Evolutionary conservation across 37 sponge, comb jelly and placozoan species (phyloP).

Genomic region (Haliclona indistincta): DNA sequence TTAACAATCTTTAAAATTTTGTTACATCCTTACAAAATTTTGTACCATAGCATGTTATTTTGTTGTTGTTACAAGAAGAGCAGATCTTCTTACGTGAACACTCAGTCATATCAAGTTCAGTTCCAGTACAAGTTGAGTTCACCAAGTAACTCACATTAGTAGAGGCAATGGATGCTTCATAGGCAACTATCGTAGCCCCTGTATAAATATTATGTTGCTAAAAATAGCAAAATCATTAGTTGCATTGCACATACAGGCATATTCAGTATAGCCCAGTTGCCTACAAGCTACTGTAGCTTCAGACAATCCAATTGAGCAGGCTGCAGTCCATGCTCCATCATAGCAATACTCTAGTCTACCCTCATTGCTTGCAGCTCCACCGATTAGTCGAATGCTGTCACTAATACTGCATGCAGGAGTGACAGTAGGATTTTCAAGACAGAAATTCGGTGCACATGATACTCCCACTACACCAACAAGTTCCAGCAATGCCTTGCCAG

Average conservation of each 20-base stretch:
- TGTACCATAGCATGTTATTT: slow-evolving; percentile 1
- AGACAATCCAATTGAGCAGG: not conserved
- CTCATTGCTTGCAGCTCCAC: not conserved
- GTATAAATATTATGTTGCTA: too few relatives aligned
- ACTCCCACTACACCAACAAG: slow-evolving; percentile 1
- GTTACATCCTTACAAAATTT: not conserved
- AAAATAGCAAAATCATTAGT: slow-evolving; percentile 1
- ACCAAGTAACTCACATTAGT: too few relatives aligned
- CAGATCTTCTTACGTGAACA: too few relatives aligned
- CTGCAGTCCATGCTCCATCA: not conserved
- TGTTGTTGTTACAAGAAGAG: slow-evolving; percentile 3
- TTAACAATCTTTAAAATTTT: not conserved
- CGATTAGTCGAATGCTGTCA: not conserved
- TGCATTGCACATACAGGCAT: not conserved
- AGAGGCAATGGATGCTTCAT: too few relatives aligned
- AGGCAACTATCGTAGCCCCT: too few relatives aligned
- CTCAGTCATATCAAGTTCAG: too few relatives aligned
- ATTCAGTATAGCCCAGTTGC: not conserved
- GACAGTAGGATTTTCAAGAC: not conserved
- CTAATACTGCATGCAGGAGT: not conserved
- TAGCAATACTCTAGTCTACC: slow-evolving; percentile 2
- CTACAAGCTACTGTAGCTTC: slow-evolving; percentile 5
- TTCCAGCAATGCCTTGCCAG: not conserved
- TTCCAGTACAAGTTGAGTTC: too few relatives aligned
- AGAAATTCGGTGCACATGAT: not conserved